phyloP scores from a whole-genome alignment of 2,113 vertebrate genomes.

The Heliornis fulica region DNA sequence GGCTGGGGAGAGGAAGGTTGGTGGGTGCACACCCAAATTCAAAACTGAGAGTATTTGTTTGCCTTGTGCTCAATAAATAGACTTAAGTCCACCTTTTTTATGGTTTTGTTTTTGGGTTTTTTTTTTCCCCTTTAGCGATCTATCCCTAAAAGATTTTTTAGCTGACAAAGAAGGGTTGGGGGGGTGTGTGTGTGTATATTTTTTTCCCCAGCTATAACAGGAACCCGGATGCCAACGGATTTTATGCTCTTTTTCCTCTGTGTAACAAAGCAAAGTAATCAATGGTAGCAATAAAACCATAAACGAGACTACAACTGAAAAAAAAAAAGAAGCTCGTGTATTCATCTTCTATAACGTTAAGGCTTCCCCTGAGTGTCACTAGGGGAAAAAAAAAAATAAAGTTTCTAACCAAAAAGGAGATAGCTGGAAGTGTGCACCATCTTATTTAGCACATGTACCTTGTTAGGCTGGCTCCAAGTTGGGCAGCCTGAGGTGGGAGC shows the following conservation, averaged over 20 bases:
- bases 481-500: background rate
- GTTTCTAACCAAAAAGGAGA: constrained; percentile 64
- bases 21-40: background rate
- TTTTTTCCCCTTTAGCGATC: constrained; percentile 13
- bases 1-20: background rate
- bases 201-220: constrained; percentile 64
- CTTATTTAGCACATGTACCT: constrained; percentile 15
- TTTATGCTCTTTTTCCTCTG: constrained; percentile 87
- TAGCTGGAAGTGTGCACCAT: constrained; percentile 24
- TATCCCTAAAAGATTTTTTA: constrained; percentile 37
- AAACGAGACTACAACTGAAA: constrained; percentile 74
- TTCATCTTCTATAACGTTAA: constrained; percentile 74
- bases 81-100: background rate
- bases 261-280: constrained; percentile 83
- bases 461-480: background rate
- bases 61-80: background rate
- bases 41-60: background rate
- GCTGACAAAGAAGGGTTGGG: constrained; percentile 57
- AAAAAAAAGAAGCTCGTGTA: constrained; percentile 64
- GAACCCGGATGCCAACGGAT: constrained; percentile 80
- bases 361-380: constrained; percentile 72
- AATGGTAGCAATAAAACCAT: constrained; percentile 84
- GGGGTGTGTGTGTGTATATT: constrained; percentile 33
- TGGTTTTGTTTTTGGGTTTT: too few species aligned
- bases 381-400: constrained; percentile 54